phyloP scores from a whole-genome alignment of 2,797 vertebrate species.

The Sebastes miniatus region DNA sequence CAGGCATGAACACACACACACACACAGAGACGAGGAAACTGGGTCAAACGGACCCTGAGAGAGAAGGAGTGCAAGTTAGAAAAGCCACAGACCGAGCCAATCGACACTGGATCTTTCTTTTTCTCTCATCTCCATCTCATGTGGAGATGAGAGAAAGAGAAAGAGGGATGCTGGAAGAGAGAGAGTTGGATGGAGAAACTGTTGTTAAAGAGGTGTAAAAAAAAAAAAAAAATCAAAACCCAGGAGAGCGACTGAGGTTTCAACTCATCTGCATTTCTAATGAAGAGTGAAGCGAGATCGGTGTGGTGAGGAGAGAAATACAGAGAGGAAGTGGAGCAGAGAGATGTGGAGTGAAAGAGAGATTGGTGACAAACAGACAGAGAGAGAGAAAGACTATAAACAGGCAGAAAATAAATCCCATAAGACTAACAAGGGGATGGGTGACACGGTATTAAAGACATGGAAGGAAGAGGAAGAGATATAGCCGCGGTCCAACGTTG shows the following conservation, averaged over 20 bases:
- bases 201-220: slow-evolving; percentile 48
- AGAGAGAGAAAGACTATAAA: background rate
- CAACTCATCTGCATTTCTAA: slow-evolving; percentile 65
- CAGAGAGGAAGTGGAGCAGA: background rate
- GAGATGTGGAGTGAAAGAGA: background rate
- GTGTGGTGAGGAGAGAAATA: background rate
- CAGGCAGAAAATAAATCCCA: slow-evolving; percentile 22
- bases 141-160: slow-evolving; percentile 9
- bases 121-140: slow-evolving; percentile 14
- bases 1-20: background rate
- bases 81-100: slow-evolving; percentile 39
- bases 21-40: slow-evolving; percentile 30
- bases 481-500: slow-evolving; percentile 3
- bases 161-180: background rate
- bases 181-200: slow-evolving; percentile 7
- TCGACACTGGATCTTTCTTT: slow-evolving; percentile 23
- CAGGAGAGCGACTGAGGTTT: slow-evolving; percentile 25
- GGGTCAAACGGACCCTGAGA: slow-evolving; percentile 72
- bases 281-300: slow-evolving; percentile 20
- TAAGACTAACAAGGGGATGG: slow-evolving; percentile 11
- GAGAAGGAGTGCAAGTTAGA: slow-evolving; percentile 43
- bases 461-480: slow-evolving; percentile 7
- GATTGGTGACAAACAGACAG: background rate
- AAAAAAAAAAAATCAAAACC: slow-evolving; percentile 20
- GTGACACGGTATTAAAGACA: slow-evolving; percentile 10